Evolutionary conservation across 2,113 vertebrate species (phyloP), one percentile per base, ranked within the genome.

Genomic region (Tychaedon coryphoeus): DNA sequence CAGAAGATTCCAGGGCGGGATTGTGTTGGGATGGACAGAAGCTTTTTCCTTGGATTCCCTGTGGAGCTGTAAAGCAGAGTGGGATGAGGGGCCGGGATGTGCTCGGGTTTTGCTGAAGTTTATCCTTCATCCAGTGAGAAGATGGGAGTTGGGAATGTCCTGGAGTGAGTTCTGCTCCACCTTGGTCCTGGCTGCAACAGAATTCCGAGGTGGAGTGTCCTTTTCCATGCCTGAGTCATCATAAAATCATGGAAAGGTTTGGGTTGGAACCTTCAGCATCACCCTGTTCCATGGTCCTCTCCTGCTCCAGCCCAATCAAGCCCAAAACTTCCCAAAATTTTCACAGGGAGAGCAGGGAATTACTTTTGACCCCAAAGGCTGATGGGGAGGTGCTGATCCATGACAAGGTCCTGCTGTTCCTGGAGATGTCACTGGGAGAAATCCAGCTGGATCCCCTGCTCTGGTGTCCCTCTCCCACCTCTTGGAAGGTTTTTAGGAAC

Each of bases 1-100:
- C 19, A 19, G 61, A 47, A 34, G 69, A 28, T 86, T 94, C 92
- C 92, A 71, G 93, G 82, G 79, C 15, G 20, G 18, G 75, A 75
- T 65, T 26, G 40, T 8, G 2, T 4, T 19, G 91, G 54, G 18
- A 58, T 23, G 64, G 76, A 76, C 23, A 14, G 67, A 12, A 58
- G 62, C 26, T 76, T 89, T 14, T 9, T 6, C 34, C 70, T 18
- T 3, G 81, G 53, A 5, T 64, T 74, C 86, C 58, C 47, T 1
- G 0, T 0, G 26, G 67, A 72, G 45, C 61, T 38, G 50, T 13
- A 5, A 28, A 24, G 40, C 31, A 6, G 28, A 3, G 34, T 10
- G 78, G 74, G 78, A 31, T 8, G 51, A 0, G 8, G 38, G 33
- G 78, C 64, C 1, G 19, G 29, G 65, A 47, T 6, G 18, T 5